A percentile compares a stretch with the other conserved stretches of the same genome.
These are phyloP conservation scores for Lagria hirta DNA, from an alignment of 2,888 invertebrate species.

Conservation along the genomic window DNA sequence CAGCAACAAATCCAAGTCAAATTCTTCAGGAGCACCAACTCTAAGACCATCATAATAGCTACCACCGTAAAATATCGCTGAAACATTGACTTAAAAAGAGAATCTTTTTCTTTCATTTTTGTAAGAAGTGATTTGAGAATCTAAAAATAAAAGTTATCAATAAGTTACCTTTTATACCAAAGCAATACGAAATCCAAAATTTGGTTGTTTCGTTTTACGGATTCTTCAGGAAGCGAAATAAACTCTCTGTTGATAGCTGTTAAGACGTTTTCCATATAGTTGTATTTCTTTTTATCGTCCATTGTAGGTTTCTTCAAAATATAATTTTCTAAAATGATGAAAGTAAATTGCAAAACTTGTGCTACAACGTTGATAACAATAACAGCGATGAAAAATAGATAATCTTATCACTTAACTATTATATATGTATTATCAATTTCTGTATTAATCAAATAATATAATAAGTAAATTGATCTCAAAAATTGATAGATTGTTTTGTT, in stretches of 20 bases:
- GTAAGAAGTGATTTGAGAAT: background rate
- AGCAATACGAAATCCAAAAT: conserved; percentile 54
- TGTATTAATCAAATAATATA: too few relatives aligned
- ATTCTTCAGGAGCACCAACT: conserved; percentile 61
- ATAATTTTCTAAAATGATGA: too few relatives aligned
- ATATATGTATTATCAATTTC: too few relatives aligned
- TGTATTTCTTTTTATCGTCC: conserved; percentile 37
- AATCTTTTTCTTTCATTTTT: conserved; percentile 43
- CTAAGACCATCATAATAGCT: conserved; percentile 63
- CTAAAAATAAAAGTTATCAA: conserved; percentile 7
- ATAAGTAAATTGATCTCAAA: too few relatives aligned
- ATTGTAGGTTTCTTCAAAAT: too few relatives aligned
- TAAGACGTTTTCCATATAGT: conserved; percentile 40
- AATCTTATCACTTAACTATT: too few relatives aligned
- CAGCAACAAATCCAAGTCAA: conserved; percentile 62
- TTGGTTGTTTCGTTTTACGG: conserved; percentile 42
- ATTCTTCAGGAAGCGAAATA: conserved; percentile 35
- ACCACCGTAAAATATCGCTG: conserved; percentile 56
- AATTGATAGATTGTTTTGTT: too few relatives aligned
- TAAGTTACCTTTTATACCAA: conserved; percentile 3
- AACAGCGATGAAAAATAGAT: too few relatives aligned
- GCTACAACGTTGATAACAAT: too few relatives aligned
- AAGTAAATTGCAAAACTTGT: too few relatives aligned
- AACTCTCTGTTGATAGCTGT: conserved; percentile 38
- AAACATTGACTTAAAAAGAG: conserved; percentile 45